Base-by-base conservation (phyloP, 2,113 vertebrate genomes). In the Laticauda laticaudata region DNA sequence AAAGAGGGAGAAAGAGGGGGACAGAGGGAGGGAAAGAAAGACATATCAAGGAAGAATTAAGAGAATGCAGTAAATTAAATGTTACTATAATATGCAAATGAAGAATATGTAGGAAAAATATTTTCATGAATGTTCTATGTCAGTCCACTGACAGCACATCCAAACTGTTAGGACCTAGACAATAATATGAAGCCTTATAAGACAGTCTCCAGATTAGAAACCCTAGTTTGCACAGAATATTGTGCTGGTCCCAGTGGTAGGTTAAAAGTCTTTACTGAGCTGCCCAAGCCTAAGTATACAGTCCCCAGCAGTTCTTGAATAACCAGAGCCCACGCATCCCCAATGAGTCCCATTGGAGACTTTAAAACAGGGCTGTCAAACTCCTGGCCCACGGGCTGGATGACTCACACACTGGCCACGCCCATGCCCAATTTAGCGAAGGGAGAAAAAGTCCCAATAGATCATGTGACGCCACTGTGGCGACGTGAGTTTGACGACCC, bases 41-140 rank as follows among this genome's bases (percentile, higher is more conserved):
- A 9, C 18, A 81, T 43, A 43, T 18, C 34, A 81, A 6, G 34
- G 34, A 81, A 81, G 3, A 81, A 8, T 81, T 29, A 93, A 61
- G 88, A 93, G 93, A 48, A 91, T 91, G 43, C 4, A 87, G 91
- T 86, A 95, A 94, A 93, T 9, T 7, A 57, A 92, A 86, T 34
- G 23, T 14, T 90, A 1, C 3, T 12, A 0, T 21, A 61, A 90
- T 59, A 93, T 91, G 86, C 91, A 10, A 94, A 93, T 93, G 94
- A 93, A 90, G 90, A 39, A 51, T 43, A 94, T 11, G 75, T 94
- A 14, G 89, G n/a, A 26, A 56, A 91, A 92, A 53, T 34, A 23
- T 89, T 94, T 29, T 90, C 95, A 93, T 94, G 92, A 96, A 94
- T 43, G 18, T 43, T 81, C 34, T 43, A 43, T 18, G 75, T 81